phyloP scores from a whole-genome alignment of 2,113 vertebrate genomes.

The Saccopteryx leptura region DNA sequence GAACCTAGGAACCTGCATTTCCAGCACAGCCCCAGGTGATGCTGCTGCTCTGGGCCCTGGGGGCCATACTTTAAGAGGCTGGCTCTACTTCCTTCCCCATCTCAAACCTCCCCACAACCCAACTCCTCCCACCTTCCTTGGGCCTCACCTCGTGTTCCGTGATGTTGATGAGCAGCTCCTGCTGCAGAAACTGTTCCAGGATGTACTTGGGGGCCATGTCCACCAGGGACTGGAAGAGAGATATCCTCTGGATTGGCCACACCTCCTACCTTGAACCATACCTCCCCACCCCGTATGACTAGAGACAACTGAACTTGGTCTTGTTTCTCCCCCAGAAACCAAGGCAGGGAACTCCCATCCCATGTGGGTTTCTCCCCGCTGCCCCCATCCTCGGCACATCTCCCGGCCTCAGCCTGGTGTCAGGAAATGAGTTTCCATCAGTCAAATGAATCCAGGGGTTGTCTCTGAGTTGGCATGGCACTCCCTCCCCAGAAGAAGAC shows the following conservation, averaged over 20 bases:
- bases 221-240: conserved; percentile 92
- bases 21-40: not conserved
- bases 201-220: conserved; percentile 99
- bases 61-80: not conserved
- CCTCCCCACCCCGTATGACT: not conserved
- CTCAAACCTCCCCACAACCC: not conserved
- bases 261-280: accelerated
- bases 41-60: not conserved
- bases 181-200: conserved; percentile 98
- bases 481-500: not conserved
- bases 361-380: not conserved
- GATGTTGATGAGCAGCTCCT: conserved; percentile 99
- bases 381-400: too few relatives aligned
- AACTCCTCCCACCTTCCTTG: not conserved
- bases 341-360: not conserved
- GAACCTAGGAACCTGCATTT: not conserved
- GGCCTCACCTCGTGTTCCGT: conserved; percentile 96
- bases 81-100: not conserved
- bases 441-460: accelerated
- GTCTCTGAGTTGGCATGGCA: not conserved
- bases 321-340: accelerated
- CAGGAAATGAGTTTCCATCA: too few relatives aligned
- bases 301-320: not conserved
- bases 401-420: not conserved
- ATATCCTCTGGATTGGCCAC: not conserved